These are phyloP conservation scores for Stercorarius parasiticus DNA, from an alignment of 2,113 vertebrate species.

Conservation along the genomic window DNA sequence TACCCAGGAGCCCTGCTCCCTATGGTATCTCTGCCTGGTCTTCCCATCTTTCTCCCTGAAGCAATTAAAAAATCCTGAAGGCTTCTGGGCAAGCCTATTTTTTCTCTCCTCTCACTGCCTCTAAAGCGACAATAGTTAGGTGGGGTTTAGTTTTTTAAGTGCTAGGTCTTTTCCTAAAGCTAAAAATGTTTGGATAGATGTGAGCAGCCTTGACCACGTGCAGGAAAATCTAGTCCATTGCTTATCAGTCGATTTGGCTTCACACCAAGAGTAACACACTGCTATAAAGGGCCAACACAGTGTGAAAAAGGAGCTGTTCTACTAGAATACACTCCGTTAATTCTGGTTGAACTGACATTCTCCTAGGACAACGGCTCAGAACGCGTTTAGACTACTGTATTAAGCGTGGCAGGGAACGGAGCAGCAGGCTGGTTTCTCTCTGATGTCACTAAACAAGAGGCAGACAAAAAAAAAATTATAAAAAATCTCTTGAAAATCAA, in stretches of 20 bases:
- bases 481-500: background rate
- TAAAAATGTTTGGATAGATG: background rate
- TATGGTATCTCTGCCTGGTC: background rate
- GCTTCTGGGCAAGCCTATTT: background rate
- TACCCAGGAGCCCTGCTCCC: background rate
- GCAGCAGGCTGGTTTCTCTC: slow-evolving; percentile 8
- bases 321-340: background rate
- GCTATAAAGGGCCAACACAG: slow-evolving; percentile 19
- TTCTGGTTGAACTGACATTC: slow-evolving; percentile 42
- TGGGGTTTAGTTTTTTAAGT: background rate
- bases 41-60: background rate
- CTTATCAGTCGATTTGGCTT: slow-evolving; percentile 43
- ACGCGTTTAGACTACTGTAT: background rate
- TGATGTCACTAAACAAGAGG: background rate
- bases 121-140: background rate
- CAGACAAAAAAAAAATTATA: background rate
- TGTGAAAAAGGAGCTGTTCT: slow-evolving; percentile 43
- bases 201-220: background rate
- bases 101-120: background rate
- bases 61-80: background rate
- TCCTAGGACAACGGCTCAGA: slow-evolving; percentile 3
- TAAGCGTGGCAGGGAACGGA: background rate
- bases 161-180: background rate
- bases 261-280: background rate
- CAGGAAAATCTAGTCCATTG: slow-evolving; percentile 27